Conservation (phyloP, 2,797 vertebrate genomes). For the Capromys pilorides region DNA sequence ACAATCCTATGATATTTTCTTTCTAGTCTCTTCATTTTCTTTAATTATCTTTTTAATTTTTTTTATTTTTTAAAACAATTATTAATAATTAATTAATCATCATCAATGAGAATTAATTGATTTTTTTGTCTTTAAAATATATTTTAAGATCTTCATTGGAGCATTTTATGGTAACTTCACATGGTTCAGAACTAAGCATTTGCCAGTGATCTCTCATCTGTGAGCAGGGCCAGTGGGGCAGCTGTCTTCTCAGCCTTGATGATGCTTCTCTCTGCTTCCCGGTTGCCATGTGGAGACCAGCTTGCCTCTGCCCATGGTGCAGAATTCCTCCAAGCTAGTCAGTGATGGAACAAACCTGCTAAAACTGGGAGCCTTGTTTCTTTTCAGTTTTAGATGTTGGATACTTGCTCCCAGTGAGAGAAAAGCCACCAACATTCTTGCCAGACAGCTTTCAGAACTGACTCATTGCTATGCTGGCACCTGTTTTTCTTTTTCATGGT, state of each 20-base stretch:
- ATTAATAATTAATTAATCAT: background rate
- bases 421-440: background rate
- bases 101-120: slow-evolving; percentile 8
- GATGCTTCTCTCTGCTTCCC: background rate
- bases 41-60: too few relatives aligned
- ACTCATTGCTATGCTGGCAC: background rate
- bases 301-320: background rate
- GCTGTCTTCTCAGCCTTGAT: background rate
- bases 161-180: background rate
- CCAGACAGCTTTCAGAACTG: background rate
- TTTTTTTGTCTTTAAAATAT: slow-evolving; percentile 13
- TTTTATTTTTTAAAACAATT: too few relatives aligned
- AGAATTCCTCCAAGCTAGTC: background rate
- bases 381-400: background rate
- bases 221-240: accelerated
- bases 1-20: too few relatives aligned
- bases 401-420: background rate
- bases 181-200: background rate
- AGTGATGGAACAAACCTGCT: background rate
- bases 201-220: background rate
- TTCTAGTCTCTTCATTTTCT: too few relatives aligned
- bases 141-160: background rate
- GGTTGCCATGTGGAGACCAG: background rate
- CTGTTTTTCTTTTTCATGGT: background rate
- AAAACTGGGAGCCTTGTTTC: background rate